Evolutionary conservation across 2,797 vertebrate genomes (phyloP).

Genomic region (Loris lydekkerianus): DNA sequence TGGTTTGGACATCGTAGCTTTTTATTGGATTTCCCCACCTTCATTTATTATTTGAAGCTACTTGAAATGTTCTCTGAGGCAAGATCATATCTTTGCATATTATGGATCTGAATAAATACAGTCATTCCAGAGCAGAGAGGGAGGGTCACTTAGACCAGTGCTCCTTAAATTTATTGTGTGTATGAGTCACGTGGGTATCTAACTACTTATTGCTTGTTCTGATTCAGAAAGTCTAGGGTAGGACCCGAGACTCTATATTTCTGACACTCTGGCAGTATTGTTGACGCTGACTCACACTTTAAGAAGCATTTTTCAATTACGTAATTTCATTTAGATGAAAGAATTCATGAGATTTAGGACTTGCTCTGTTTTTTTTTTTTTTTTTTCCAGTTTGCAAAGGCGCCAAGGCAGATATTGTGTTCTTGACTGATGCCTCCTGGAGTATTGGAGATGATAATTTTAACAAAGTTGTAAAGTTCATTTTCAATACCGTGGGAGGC

Average conservation of each 20-base stretch:
- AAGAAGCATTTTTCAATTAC: neutral
- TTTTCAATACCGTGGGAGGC: conserved; percentile 94
- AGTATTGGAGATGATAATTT: conserved; percentile 99
- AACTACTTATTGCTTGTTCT: neutral
- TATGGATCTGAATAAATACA: neutral
- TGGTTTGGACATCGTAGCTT: neutral
- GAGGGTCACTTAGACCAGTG: neutral
- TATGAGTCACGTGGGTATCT: neutral
- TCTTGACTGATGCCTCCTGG: conserved; percentile 98
- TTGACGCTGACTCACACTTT: neutral
- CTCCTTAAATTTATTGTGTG: neutral
- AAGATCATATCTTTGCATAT: neutral
- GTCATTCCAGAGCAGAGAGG: neutral
- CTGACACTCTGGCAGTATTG: neutral
- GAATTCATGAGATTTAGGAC: conserved; percentile 34
- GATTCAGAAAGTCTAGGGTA: neutral
- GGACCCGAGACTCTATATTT: neutral
- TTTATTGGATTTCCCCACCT: neutral
- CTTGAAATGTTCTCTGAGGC: neutral
- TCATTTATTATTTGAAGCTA: conserved; percentile 7
- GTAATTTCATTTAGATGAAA: neutral
- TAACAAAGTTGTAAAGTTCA: conserved; percentile 96
- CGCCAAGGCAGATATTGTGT: conserved; percentile 98
- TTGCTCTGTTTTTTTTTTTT: conserved; percentile 73
- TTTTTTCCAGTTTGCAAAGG: conserved; percentile 95